Evolutionary conservation across 1,140 invertebrate species (phyloP), one percentile per base, ranked within the genome.

Genomic region (Teleogryllus occipitalis): DNA sequence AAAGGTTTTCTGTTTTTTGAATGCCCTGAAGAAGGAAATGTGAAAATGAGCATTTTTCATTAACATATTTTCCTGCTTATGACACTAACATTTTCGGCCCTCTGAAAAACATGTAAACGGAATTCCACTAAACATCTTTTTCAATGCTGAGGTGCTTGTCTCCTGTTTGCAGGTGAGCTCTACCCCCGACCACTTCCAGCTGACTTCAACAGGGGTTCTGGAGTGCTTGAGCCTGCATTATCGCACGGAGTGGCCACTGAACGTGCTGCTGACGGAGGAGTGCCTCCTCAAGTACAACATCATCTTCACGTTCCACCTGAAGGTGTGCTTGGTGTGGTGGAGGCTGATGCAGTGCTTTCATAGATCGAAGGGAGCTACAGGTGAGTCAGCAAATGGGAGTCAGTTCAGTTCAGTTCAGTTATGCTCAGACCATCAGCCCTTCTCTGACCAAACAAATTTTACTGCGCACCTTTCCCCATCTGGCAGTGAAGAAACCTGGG

Each of bases 251-350:
- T 95, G 93, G 93, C 93, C 94, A 0, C 83, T 94, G 1, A 94
- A 94, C 84, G 90, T 95, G 47, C 90, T 95, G 49, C 85, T 95
- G 39, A 93, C 92, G 7, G 89, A 89, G 0, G 90, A 92, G 79
- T 88, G 91, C 0, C 86, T 94, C 79, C 82, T 87, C 12, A 89
- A 93, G 82, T 80, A 78, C 48, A n/a, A 79, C 47, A 15, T 22
- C 46, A 49, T 95, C 0, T 94, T 95, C 82, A 90, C 91, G 83
- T 93, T 93, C 85, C 84, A 94, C 18, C 82, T 95, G 8, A 93
- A 93, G 86, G 88, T 94, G 77, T 89, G 93, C 80, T 87, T 92
- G n/a, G 90, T 93, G 48, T 90, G 90, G 8, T 94, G 91, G 91
- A 89, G 92, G 18, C 83, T 94, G 8, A 90, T 93, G 77, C 89